Evolutionary conservation across 2,888 invertebrate species (phyloP), one percentile per base, ranked within the genome.

Genomic region (Andrena chrysosceles): DNA sequence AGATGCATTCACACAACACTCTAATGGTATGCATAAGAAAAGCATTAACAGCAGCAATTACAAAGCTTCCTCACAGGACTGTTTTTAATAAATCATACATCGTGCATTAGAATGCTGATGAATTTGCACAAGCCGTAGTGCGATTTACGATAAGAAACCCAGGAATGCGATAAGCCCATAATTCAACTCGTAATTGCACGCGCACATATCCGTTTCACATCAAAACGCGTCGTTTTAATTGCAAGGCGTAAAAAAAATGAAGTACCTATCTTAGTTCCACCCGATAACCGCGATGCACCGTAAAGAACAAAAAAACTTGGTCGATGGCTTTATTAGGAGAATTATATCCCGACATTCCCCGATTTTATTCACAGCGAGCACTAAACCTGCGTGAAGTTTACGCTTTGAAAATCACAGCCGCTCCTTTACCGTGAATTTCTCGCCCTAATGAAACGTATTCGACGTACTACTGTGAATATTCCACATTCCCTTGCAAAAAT

Each of bases 251-350:
- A 29, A 49, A 63, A 48, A 49, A 35, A 59, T 52, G 52, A 78
- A 78, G 35, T 52, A 64, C 48, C 52, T 66, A 69, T 60, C 52
- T 66, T 7, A 20, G 48, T 35, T 10, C 33, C 67, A 31, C 59
- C 35, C 26, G 16, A 63, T 69, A 49, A 23, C 42, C 31, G 23
- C 29, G 31, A 6, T 6, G 13, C 20, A 20, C 62, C 68, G 48
- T 10, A 35, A 68, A 54, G 35, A 10, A 1, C 7, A 16, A 52
- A 60, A 60, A 80, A 67, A 60, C 48, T 42, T 16, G 26, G 5
- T 8, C 26, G 70, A 80, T 26, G 66, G 49, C 52, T 62, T 60
- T 66, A 80, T 80, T 60, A 23, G 66, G n/a, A 29, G 26, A 71
- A 60, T 78, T 71, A 71, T 71, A 59, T 62, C 33, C 48, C 8